A percentile compares a stretch with the other conserved stretches of the same genome.
Evolutionary conservation across 30 jellyfish, hydroid and myxozoan genomes (phyloP).

Genomic region (Aurelia aurita): DNA sequence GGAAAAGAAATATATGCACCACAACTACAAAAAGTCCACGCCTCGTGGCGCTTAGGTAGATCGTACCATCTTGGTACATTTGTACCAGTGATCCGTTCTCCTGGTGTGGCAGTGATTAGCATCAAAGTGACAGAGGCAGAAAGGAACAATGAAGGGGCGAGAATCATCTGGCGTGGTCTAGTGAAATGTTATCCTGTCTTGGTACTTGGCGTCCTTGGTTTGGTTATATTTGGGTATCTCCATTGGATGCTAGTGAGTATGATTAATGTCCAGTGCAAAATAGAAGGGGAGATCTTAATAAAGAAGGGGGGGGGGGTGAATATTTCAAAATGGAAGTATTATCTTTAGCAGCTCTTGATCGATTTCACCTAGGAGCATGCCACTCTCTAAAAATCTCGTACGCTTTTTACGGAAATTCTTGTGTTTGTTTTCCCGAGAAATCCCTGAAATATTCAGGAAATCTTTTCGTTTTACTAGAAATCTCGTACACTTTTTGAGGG

Average conservation of each 20-base stretch:
- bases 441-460: too few relatives aligned
- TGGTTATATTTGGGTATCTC: conserved; percentile 9
- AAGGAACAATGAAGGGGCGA: conserved; percentile 24
- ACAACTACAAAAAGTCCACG: conserved; percentile 14
- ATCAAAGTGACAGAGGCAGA: background rate
- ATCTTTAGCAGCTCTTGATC: too few relatives aligned
- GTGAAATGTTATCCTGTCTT: conserved; percentile 9
- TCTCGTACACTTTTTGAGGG: too few relatives aligned
- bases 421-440: too few relatives aligned
- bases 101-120: conserved; percentile 19
- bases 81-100: conserved; percentile 36
- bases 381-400: too few relatives aligned
- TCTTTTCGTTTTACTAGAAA: too few relatives aligned
- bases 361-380: too few relatives aligned
- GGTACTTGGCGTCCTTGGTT: background rate
- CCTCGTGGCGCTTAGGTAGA: background rate
- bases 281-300: too few relatives aligned
- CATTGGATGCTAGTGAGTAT: conserved; percentile 44
- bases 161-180: background rate
- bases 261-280: background rate
- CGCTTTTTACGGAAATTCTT: too few relatives aligned
- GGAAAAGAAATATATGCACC: conserved; percentile 45
- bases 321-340: too few relatives aligned
- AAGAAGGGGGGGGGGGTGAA: too few relatives aligned
- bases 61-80: conserved; percentile 25